phyloP scores from a whole-genome alignment of 2,113 vertebrate genomes.

The Anguilla japonica region DNA sequence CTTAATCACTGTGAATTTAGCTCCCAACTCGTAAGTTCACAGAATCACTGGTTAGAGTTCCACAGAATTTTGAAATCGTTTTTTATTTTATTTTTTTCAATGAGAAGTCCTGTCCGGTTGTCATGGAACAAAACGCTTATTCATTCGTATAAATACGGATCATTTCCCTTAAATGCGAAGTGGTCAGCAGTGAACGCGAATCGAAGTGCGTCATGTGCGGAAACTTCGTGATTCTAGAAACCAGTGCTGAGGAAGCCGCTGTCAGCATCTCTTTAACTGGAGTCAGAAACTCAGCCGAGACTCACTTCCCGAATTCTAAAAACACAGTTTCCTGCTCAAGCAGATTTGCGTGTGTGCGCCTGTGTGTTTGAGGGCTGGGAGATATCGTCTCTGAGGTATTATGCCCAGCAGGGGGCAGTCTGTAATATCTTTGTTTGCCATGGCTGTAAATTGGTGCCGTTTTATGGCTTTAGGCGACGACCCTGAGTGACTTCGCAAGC shows the following conservation, averaged over 20 bases:
- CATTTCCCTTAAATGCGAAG: background rate
- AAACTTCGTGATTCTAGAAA: slow-evolving; percentile 37
- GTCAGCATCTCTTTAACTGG: slow-evolving; percentile 18
- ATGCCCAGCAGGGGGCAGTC: slow-evolving; percentile 62
- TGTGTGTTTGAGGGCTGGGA: slow-evolving; percentile 20
- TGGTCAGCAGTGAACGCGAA: background rate
- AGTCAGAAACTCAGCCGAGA: background rate
- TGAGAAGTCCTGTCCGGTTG: background rate
- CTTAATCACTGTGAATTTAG: background rate
- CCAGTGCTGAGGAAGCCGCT: slow-evolving; percentile 18
- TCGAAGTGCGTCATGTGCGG: background rate
- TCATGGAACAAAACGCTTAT: background rate
- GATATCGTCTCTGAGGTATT: background rate
- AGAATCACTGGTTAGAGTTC: too few relatives aligned
- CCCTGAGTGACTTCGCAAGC: background rate
- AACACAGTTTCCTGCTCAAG: background rate
- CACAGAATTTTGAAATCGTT: background rate
- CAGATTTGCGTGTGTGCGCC: slow-evolving; percentile 24
- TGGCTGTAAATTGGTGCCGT: background rate
- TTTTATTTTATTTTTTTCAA: background rate
- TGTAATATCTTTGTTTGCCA: background rate
- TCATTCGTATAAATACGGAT: background rate
- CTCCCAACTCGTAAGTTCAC: background rate
- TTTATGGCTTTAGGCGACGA: background rate
- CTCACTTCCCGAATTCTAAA: background rate